Evolutionary conservation across 2,888 invertebrate species (phyloP), one percentile per base, ranked within the genome.

Genomic region (Trissonchulus sp.): DNA sequence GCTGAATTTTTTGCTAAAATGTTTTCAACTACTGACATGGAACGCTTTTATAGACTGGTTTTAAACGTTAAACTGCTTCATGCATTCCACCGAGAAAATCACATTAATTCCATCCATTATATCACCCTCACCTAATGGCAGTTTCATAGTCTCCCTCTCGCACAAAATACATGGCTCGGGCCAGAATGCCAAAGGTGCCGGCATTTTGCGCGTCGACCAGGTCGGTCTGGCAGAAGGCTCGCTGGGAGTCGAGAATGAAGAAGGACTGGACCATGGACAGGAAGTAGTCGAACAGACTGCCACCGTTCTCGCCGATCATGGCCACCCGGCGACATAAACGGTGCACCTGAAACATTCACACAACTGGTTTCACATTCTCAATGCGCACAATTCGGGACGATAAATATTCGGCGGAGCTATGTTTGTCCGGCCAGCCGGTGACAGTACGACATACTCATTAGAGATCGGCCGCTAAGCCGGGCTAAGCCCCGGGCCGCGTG

Each of bases 91-190:
- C n/a, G n/a, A n/a, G n/a, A n/a, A n/a, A n/a, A n/a, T n/a, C n/a
- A n/a, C n/a, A n/a, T n/a, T n/a, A n/a, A n/a, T n/a, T n/a, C n/a
- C n/a, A n/a, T n/a, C n/a, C n/a, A n/a, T n/a, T n/a, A n/a, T n/a
- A n/a, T n/a, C n/a, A n/a, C n/a, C n/a, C n/a, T n/a, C n/a, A 95
- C 75, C 90, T 90, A 15, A 97, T 86, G 0, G 95, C 92, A 85
- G 90, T 90, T 74, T 91, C 90, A 79, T 97, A 88, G 83, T 97
- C 92, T n/a, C 93, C 93, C 74, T 91, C 89, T 79, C 94, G 91
- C 76, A 97, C 85, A 89, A 91, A 94, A 84, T 91, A 93, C 84
- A 93, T 93, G 28, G 96, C 94, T 83, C 95, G 89, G 80, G 93
- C 91, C 63, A 98, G 89, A 80, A 98, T 90, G 80, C 93, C 93